A percentile compares a stretch with the other conserved stretches of the same genome.
Evolutionary conservation across 2,113 vertebrate species (phyloP).

Genomic region (Carlito syrichta): DNA sequence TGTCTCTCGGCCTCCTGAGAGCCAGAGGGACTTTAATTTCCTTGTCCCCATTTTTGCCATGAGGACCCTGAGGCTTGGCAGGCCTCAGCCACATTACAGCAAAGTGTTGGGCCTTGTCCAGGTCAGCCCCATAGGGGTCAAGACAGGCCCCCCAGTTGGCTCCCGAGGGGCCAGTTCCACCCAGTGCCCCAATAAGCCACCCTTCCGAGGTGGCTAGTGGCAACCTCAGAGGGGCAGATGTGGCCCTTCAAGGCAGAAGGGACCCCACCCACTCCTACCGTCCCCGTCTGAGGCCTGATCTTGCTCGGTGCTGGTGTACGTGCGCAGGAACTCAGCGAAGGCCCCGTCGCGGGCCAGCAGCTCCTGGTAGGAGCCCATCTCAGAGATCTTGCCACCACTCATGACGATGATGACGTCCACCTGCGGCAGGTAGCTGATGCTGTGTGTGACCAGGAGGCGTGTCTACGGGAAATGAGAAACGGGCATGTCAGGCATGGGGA

Average conservation of each 20-base stretch:
- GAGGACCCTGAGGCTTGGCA: not conserved
- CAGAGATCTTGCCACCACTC: slow-evolving; percentile 93
- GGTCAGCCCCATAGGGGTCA: no score
- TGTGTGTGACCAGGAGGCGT: slow-evolving; percentile 93
- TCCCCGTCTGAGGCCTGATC: slow-evolving; percentile 67
- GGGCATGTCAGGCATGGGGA: accelerated
- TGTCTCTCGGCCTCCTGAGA: not conserved
- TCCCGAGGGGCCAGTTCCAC: not conserved
- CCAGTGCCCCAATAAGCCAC: accelerated
- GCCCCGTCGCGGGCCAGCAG: slow-evolving; percentile 90
- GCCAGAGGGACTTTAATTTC: not conserved
- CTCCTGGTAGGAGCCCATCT: slow-evolving; percentile 94
- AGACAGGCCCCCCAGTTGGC: not conserved
- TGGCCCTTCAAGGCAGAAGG: not conserved
- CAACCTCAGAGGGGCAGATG: not conserved
- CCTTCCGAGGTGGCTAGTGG: accelerated
- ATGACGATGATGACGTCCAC: slow-evolving; percentile 92
- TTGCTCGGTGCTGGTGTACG: slow-evolving; percentile 88
- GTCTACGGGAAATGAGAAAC: slow-evolving; percentile 81
- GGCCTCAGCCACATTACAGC: not conserved
- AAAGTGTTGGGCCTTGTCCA: accelerated
- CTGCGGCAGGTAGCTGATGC: slow-evolving; percentile 92
- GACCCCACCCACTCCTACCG: slow-evolving; percentile 49
- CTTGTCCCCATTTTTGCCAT: not conserved
- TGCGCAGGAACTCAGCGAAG: slow-evolving; percentile 93